These are phyloP conservation scores for Oophaga sylvatica DNA, from an alignment of 2,797 vertebrate species.

Conservation along the genomic window DNA sequence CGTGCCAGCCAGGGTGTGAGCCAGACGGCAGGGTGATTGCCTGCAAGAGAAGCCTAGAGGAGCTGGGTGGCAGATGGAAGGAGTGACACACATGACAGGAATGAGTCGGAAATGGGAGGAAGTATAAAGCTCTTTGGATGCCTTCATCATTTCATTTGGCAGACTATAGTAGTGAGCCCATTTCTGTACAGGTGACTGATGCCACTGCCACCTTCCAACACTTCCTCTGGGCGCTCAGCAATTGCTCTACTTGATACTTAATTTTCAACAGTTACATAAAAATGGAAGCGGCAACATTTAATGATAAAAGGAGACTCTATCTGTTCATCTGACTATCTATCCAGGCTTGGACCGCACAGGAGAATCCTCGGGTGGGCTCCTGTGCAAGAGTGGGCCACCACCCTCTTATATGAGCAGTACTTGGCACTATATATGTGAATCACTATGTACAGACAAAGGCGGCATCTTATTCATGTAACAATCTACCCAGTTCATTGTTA, in stretches of 20 bases:
- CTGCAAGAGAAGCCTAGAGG: constrained; percentile 34
- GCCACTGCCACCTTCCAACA: not conserved
- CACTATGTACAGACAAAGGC: no score
- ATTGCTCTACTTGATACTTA: not conserved
- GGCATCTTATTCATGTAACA: no score
- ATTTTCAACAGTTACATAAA: not conserved
- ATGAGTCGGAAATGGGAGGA: constrained; percentile 51
- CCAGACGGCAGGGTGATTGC: constrained; percentile 34
- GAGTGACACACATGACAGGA: constrained; percentile 47
- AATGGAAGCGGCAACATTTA: not conserved
- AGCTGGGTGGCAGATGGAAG: constrained; percentile 37
- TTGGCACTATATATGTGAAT: no score
- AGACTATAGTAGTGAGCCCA: constrained; percentile 7
- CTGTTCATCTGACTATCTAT: no score
- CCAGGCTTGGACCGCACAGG: no score
- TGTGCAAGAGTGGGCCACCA: no score
- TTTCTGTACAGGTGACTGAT: not conserved
- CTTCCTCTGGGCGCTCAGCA: not conserved
- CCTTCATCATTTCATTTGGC: constrained; percentile 31
- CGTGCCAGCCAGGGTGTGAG: constrained; percentile 47
- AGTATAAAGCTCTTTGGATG: constrained; percentile 15
- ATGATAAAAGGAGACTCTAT: not conserved
- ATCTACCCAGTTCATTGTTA: no score
- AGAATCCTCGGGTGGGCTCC: no score
- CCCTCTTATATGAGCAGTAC: no score